phyloP scores from a whole-genome alignment of 2,888 invertebrate species.

The Dugesia japonica region DNA sequence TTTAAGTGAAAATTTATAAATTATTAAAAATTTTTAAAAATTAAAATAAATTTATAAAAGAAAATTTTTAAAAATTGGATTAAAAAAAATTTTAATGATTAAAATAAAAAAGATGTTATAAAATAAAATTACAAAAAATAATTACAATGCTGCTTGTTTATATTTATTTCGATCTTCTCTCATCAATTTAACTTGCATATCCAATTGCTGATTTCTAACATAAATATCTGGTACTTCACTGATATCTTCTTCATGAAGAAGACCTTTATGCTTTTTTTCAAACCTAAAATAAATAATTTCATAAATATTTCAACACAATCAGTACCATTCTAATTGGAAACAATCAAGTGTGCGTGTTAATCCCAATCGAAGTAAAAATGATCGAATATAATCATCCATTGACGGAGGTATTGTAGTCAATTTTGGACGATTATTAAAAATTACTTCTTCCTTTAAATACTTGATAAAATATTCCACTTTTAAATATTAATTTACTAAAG shows the following conservation, averaged over 20 bases:
- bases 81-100: too few relatives aligned
- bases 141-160: slow-evolving; percentile 45
- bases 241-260: slow-evolving; percentile 41
- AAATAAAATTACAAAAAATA: not conserved
- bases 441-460: not conserved
- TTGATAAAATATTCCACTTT: not conserved
- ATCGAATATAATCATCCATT: slow-evolving; percentile 48
- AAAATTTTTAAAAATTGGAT: too few relatives aligned
- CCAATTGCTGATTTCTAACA: slow-evolving; percentile 42
- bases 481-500: not conserved
- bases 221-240: slow-evolving; percentile 46
- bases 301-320: not conserved
- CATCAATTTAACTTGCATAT: slow-evolving; percentile 41
- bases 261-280: slow-evolving; percentile 45
- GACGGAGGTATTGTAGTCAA: slow-evolving; percentile 40
- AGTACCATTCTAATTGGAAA: slow-evolving; percentile 48
- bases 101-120: too few relatives aligned
- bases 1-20: too few relatives aligned
- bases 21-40: too few relatives aligned
- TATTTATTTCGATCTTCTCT: slow-evolving; percentile 43
- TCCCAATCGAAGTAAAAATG: slow-evolving; percentile 47
- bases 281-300: slow-evolving; percentile 39
- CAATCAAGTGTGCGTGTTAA: slow-evolving; percentile 44
- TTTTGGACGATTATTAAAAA: slow-evolving; percentile 12
- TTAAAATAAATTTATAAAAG: too few relatives aligned